Conservation (phyloP, 30 jellyfish, hydroid and myxozoan species). For the Rhopilema esculentum region DNA sequence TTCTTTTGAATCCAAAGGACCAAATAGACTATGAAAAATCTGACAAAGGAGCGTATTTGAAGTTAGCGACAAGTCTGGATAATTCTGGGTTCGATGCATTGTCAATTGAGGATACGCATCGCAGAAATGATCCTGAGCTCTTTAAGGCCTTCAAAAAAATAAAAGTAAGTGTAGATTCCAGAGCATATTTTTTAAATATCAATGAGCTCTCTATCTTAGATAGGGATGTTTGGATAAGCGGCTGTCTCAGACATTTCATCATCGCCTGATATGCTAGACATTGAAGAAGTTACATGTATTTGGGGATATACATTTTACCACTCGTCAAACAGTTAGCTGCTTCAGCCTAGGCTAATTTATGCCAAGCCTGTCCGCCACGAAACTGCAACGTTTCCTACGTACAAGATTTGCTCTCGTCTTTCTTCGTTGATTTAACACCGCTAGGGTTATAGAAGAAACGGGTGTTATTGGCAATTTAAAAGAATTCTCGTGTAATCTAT, state of each 20-base stretch:
- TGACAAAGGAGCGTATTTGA: slow-evolving; percentile 68
- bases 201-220: background rate
- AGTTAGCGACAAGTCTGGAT: slow-evolving; percentile 63
- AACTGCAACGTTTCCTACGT: too few relatives aligned
- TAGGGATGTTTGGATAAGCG: background rate
- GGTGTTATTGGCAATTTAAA: too few relatives aligned
- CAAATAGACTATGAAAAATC: slow-evolving; percentile 84
- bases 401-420: too few relatives aligned
- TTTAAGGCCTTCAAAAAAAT: slow-evolving; percentile 64
- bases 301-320: too few relatives aligned
- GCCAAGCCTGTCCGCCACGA: too few relatives aligned
- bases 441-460: too few relatives aligned
- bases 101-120: slow-evolving; percentile 86
- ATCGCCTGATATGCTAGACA: too few relatives aligned
- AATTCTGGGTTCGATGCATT: slow-evolving; percentile 72
- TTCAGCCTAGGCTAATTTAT: too few relatives aligned
- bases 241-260: background rate
- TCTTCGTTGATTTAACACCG: too few relatives aligned
- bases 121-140: slow-evolving; percentile 68
- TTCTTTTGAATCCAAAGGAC: slow-evolving; percentile 38
- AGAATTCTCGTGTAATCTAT: background rate
- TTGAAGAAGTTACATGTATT: too few relatives aligned
- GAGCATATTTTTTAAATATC: background rate
- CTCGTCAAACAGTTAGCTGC: too few relatives aligned
- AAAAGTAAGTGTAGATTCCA: slow-evolving; percentile 53